Conservation (phyloP, 1,140 invertebrate species). For the Asobara japonica region DNA sequence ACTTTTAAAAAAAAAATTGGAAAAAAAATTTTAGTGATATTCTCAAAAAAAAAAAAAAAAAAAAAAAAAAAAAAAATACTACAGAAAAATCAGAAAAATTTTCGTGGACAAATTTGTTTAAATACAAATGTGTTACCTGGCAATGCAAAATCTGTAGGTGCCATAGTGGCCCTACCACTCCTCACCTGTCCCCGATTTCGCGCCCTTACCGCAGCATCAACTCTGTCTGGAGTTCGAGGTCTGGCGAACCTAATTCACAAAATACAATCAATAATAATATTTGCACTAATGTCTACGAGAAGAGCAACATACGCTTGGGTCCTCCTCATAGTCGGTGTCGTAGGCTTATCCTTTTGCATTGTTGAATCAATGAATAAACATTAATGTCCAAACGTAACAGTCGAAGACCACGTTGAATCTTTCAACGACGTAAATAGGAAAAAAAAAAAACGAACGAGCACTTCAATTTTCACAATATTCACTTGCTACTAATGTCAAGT, state of each 20-base stretch:
- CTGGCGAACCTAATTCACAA: neutral
- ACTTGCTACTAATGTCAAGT: too few species aligned
- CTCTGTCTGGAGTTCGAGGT: neutral
- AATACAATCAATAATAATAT: neutral
- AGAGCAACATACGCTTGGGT: neutral
- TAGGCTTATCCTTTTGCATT: slow-evolving; percentile 15
- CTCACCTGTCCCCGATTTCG: neutral
- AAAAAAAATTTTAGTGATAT: too few species aligned
- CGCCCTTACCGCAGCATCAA: neutral
- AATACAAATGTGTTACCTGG: slow-evolving; percentile 25
- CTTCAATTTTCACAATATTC: too few species aligned
- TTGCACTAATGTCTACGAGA: neutral
- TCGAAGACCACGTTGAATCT: too few species aligned
- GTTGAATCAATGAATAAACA: neutral
- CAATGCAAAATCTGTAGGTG: slow-evolving; percentile 15
- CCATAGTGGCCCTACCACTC: slow-evolving; percentile 28
- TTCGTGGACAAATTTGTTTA: neutral
- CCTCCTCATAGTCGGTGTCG: slow-evolving; percentile 8
- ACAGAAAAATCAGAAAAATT: neutral
- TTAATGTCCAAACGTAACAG: too few species aligned
- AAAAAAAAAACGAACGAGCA: too few species aligned
- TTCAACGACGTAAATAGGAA: too few species aligned
- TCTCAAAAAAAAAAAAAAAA: too few species aligned
- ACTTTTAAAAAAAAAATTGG: too few species aligned
- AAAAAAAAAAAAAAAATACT: neutral